Evolutionary conservation across 2,113 vertebrate species (phyloP), one percentile per base, ranked within the genome.

Genomic region (Coturnix japonica): DNA sequence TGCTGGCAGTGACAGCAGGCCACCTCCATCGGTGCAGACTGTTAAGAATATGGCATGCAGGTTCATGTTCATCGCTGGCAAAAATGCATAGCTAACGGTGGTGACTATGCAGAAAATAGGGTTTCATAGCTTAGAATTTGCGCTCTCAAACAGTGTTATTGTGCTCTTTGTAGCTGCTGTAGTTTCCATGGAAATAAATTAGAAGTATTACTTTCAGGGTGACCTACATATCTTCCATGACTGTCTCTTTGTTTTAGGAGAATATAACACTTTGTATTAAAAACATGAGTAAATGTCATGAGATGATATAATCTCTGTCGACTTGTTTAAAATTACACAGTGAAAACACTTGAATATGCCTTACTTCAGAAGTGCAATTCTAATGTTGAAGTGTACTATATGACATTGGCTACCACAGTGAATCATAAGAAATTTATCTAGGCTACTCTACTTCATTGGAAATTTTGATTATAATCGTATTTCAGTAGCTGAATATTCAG

Each of bases 401-500:
- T 54, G 57, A 11, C 61, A 60, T 53, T 78, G 83, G 65, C 57
- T 74, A 59, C 72, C 47, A 65, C 54, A 39, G 4, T 13, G 59
- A 46, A 81, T 51, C 1, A 1, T 64, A 69, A 23, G 25, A 7
- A 66, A 41, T 31, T 74, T 71, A 56, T 11, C 14, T 66, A 51
- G 39, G 77, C 33, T 13, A 54, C 14, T 72, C 12, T 1, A 64
- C 51, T n/a, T 64, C 33, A 73, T 13, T 80, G 57, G 88, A 83
- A 88, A 72, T 53, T 79, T 57, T 73, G 30, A 12, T 26, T 87
- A 37, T 69, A 78, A 75, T 37, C 23, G 33, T 30, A 72, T n/a
- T 90, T 75, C 72, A 26, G 59, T 90, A 87, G 81, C 22, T 51
- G 47, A 74, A 84, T 86, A 89, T 85, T 71, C 71, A 85, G 49